A percentile compares a stretch with the other conserved stretches of the same genome.
phyloP scores from a whole-genome alignment of 2,113 vertebrate genomes.

The Tapirus terrestris region DNA sequence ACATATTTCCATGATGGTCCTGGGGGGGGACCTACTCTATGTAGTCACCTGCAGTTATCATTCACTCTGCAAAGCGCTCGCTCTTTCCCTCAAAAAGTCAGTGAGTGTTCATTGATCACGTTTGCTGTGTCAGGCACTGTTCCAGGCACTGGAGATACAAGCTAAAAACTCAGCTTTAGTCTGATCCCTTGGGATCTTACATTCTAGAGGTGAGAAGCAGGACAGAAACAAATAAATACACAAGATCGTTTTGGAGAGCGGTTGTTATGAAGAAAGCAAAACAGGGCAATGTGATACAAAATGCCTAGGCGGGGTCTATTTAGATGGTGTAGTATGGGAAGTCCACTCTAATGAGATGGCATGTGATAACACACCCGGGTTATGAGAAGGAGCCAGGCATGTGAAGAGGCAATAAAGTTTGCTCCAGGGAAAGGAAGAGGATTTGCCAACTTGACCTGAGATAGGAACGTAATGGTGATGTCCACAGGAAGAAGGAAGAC shows the following conservation, averaged over 20 bases:
- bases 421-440: neutral
- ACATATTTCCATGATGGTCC: accelerated
- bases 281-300: accelerated
- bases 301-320: accelerated
- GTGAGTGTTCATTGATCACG: neutral
- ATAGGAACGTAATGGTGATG: accelerated
- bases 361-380: no score
- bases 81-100: neutral
- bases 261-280: neutral
- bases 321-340: accelerated
- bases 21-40: accelerated
- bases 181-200: neutral
- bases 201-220: no score
- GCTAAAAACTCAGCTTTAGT: accelerated
- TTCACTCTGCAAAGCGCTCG: neutral
- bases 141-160: neutral
- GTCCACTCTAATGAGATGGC: no score
- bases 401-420: accelerated
- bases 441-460: neutral
- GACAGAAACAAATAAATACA: neutral
- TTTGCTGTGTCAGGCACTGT: neutral
- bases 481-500: neutral
- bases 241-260: neutral
- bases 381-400: accelerated
- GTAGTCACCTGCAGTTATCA: neutral